Evolutionary conservation across 2,888 invertebrate genomes (phyloP), one percentile per base, ranked within the genome.

Genomic region (Galerucella pusilla): DNA sequence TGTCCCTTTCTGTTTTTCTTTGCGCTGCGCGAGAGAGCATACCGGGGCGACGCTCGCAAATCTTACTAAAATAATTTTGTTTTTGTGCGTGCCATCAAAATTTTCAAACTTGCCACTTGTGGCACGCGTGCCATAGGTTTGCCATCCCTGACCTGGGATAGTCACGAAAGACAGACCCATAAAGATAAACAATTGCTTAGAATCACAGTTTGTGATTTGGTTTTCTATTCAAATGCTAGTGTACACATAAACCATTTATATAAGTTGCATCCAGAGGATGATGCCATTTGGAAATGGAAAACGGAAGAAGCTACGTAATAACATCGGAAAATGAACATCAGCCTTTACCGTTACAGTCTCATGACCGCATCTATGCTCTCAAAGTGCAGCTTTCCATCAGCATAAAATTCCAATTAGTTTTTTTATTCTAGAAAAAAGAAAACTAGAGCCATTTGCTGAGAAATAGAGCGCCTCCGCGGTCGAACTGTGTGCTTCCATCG

Each of bases 321-420:
- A 25, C 14, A 61, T 60, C 60, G 60, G 60, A 60, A 59, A 60
- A 60, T 60, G 60, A 60, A 9, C 60, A 60, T 61, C 61, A n/a
- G 61, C 28, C 28, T 61, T 61, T 28, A 25, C 61, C 28, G 25
- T 25, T 14, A 61, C 61, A 61, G 28, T 4, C 35, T 35, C 61
- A 35, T 64, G 61, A 35, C 45, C 64, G 42, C 64, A 64, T 64
- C 16, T 10, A 16, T 10, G 28, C 45, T 16, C 14, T 63, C 45
- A 64, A 63, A 64, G 64, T 64, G 64, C 45, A 64, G 16, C 16
- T 64, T n/a, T n/a, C 64, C 11, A 45, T 64, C 45, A 64, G 64
- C 45, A 64, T 64, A 64, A 64, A 64, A 64, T 42, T 64, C 63
- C 42, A 63, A 42, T 63, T 63, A 42, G 45, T 64, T 64, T 64